Evolutionary conservation across 2,113 vertebrate species (phyloP), one percentile per base, ranked within the genome.

Genomic region (Bufo gargarizans): DNA sequence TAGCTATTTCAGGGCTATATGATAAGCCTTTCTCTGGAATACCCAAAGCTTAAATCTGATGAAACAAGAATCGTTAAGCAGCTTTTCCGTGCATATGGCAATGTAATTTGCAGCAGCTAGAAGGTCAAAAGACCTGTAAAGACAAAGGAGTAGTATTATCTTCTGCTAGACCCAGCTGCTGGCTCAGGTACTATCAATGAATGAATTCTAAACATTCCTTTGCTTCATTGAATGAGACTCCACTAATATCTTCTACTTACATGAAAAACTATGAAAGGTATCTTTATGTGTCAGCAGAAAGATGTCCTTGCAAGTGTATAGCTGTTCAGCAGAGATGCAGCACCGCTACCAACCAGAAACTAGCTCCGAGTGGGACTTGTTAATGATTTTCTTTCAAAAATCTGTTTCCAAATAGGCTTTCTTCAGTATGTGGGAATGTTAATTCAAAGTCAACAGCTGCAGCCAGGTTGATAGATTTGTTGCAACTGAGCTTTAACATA

Each of bases 381-480:
- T 84, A 84, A 84, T 84, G 58, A 63, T 84, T 88, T 82, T 50
- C 78, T 61, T 88, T 76, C 87, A 69, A 76, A 88, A 77, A 84
- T 13, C 49, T 14, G 58, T 88, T 77, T 77, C 19, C 14, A 88
- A 77, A 45, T n/a, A 43, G 47, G n/a, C 56, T 61, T 33, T 65
- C 71, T 88, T 65, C 71, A 88, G 56, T 77, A 11, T 83, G 47
- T 43, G 65, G 50, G 86, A 72, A 87, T 58, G 59, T 69, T 82
- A 47, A 72, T 74, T 69, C 20, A 17, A 76, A 50, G 61, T 50
- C 81, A 77, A 84, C 81, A 89, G 81, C 87, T 89, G 87, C 82
- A 67, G 33, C 49, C 87, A 78, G 81, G 49, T 58, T 89, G 72
- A 33, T 82, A 78, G 22, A 82, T 76, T n/a, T 20, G 13, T 58